phyloP scores from a whole-genome alignment of 2,888 invertebrate genomes.

The Lathronympha strigana region DNA sequence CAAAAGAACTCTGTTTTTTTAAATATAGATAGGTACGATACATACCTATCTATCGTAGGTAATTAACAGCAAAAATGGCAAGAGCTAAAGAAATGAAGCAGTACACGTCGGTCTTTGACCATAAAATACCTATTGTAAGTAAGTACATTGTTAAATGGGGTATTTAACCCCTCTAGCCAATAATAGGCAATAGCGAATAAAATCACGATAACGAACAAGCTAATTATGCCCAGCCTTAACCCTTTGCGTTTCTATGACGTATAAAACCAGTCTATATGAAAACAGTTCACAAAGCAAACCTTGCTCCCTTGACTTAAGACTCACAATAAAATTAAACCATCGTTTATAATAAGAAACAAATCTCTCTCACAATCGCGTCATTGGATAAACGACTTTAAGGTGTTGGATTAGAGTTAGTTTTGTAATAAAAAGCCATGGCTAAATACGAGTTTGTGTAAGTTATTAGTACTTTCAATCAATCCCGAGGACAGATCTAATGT shows the following conservation, averaged over 20 bases:
- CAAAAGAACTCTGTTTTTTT: no score
- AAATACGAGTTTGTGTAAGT: conserved; percentile 7
- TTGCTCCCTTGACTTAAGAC: background rate
- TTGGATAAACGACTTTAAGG: background rate
- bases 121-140: no score
- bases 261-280: conserved; percentile 55
- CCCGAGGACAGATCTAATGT: conserved; percentile 60
- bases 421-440: background rate
- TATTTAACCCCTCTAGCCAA: conserved; percentile 48
- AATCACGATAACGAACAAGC: conserved; percentile 70
- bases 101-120: no score
- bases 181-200: conserved; percentile 56
- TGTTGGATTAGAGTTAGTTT: conserved; percentile 31
- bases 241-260: conserved; percentile 61
- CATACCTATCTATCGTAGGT: no score
- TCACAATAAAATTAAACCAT: conserved; percentile 19
- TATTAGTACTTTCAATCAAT: conserved; percentile 52
- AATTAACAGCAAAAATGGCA: no score
- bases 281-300: conserved; percentile 27
- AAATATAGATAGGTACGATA: no score
- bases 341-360: conserved; percentile 1
- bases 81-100: no score
- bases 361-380: background rate
- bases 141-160: conserved; percentile 7
- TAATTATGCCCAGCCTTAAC: conserved; percentile 69